Base-by-base conservation (phyloP, 2,113 vertebrate species). In the Phoenicopterus ruber region DNA sequence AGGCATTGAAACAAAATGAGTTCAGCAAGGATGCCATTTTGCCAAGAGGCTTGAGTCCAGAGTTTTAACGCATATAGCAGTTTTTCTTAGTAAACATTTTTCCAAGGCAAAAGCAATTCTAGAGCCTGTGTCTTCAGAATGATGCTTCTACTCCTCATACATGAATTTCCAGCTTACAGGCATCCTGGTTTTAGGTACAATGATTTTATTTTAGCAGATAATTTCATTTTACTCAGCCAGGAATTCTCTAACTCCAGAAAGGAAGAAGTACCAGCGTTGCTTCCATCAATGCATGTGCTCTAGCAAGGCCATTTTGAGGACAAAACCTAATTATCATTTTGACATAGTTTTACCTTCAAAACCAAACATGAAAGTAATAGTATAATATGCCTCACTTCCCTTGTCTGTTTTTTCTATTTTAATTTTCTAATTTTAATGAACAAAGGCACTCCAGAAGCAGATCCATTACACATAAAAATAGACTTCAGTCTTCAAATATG, bases 401-500 rank as follows among this genome's bases (percentile, higher is more conserved):
- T 70, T 91, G 90, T 87, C 96, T 96, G 36, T 82, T 96, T 96
- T 65, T 79, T 90, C 81, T 87, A 6, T 82, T 97, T 95, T 97
- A 97, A 97, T 97, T 97, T 98, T 97, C 93, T 80, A 78, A 84
- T 97, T 98, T 97, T 97, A 98, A 98, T 94, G 93, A 98, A 93
- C 86, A 96, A 96, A 95, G 90, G 50, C 95, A 96, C 84, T 94
- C 58, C 34, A 97, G 81, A 61, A 97, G 54, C 92, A 65, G 55
- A 70, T 96, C 72, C 80, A 66, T 66, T 96, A 94, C 65, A 74
- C 17, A 21, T 13, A 86, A 94, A 95, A 96, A 93, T 67, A 88
- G 84, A 83, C 47, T 93, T 63, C 46, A 32, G 57, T 77, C 96
- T 92, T 96, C 91, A 97, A 88, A 96, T 69, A 70, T 86, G 86